Evolutionary conservation across 2,113 vertebrate species (phyloP).

Genomic region (Sakesphorus luctuosus): DNA sequence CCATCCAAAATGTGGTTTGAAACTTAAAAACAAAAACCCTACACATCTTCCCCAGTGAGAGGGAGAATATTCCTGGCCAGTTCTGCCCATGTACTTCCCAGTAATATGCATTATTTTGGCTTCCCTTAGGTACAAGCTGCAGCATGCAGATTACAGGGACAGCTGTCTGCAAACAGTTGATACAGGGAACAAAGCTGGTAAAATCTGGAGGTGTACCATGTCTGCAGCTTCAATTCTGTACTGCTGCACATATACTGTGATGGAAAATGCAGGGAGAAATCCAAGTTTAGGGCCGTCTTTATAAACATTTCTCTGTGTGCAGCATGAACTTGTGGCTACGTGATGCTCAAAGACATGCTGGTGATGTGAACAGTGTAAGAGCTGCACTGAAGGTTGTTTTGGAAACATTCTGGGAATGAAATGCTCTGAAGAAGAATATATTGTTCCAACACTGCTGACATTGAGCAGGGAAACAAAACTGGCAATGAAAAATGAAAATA

Average conservation of each 20-base stretch:
- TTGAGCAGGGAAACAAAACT: background rate
- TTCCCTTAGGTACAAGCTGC: background rate
- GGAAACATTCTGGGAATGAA: background rate
- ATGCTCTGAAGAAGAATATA: background rate
- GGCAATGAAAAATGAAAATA: background rate
- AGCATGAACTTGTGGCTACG: fast-evolving
- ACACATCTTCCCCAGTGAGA: background rate
- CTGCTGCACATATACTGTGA: background rate
- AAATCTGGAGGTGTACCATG: background rate
- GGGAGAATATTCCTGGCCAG: background rate
- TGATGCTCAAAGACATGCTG: background rate
- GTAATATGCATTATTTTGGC: background rate
- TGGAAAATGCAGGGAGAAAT: background rate
- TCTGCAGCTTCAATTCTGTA: background rate
- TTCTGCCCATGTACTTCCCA: background rate
- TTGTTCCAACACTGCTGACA: background rate
- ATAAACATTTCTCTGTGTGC: background rate
- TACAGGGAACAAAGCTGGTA: background rate
- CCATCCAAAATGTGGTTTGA: background rate
- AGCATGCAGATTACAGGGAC: background rate
- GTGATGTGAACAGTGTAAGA: background rate
- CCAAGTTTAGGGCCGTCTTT: background rate
- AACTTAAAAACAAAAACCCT: background rate
- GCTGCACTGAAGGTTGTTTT: background rate
- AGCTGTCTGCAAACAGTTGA: background rate